Evolutionary conservation across 2,113 vertebrate genomes (phyloP).

Genomic region (Rutilus rutilus): DNA sequence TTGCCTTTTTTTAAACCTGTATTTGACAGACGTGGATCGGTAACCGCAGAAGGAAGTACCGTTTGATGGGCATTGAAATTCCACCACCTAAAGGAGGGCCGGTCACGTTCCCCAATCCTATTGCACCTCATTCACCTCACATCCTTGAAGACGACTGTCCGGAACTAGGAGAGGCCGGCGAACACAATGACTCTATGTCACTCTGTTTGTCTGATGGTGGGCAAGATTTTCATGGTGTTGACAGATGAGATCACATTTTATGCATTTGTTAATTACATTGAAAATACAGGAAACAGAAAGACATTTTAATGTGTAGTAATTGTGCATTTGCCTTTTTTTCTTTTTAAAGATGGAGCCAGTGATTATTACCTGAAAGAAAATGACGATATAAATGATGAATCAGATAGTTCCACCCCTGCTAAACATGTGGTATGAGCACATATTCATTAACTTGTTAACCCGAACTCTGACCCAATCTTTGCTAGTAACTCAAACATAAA

Average conservation of each 20-base stretch:
- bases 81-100: constrained; percentile 94
- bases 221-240: neutral
- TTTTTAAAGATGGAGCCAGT: constrained; percentile 81
- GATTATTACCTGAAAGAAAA: constrained; percentile 81
- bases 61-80: constrained; percentile 97
- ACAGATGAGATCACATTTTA: neutral
- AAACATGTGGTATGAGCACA: constrained; percentile 85
- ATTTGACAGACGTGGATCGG: constrained; percentile 94
- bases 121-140: constrained; percentile 79
- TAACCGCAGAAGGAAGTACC: constrained; percentile 96
- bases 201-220: constrained; percentile 92
- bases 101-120: constrained; percentile 87
- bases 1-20: neutral
- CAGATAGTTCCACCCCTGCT: constrained; percentile 67
- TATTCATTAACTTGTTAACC: neutral
- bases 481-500: neutral
- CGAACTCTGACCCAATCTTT: neutral
- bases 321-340: constrained; percentile 42
- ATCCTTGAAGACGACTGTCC: constrained; percentile 81
- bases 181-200: constrained; percentile 87
- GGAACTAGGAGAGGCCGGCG: constrained; percentile 86
- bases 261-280: neutral
- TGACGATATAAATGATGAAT: constrained; percentile 75
- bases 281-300: neutral
- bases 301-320: neutral